A percentile compares a stretch with the other conserved stretches of the same genome.
Evolutionary conservation across 2,888 invertebrate genomes (phyloP).

Genomic region (Eubasilissa splendida): DNA sequence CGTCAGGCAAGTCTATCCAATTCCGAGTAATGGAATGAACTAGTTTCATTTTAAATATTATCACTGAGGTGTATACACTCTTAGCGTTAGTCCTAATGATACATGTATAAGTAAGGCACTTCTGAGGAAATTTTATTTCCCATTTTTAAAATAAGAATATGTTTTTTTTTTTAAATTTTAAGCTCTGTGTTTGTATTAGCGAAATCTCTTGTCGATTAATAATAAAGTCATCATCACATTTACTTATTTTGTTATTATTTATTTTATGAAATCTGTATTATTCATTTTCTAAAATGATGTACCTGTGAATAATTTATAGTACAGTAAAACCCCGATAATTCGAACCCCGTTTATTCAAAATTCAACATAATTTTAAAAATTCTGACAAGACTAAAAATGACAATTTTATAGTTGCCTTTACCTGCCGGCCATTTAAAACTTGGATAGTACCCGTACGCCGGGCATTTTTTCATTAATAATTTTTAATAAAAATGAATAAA

Average conservation of each 20-base stretch:
- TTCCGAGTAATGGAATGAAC: constrained; percentile 64
- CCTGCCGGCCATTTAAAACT: too few relatives aligned
- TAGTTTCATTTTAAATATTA: neutral
- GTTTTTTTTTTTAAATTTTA: constrained; percentile 21
- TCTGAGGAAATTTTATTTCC: neutral
- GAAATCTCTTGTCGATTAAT: constrained; percentile 11
- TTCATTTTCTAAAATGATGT: too few relatives aligned
- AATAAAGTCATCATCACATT: constrained; percentile 15
- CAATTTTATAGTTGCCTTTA: too few relatives aligned
- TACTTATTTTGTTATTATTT: neutral
- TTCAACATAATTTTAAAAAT: too few relatives aligned
- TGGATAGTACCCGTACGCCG: too few relatives aligned
- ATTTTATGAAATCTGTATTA: neutral
- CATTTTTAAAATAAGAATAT: constrained; percentile 2
- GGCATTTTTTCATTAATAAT: too few relatives aligned
- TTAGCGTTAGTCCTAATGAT: constrained; percentile 1
- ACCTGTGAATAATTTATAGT: too few relatives aligned
- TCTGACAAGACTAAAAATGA: too few relatives aligned
- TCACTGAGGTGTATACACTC: neutral
- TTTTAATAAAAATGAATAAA: too few relatives aligned
- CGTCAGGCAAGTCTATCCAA: constrained; percentile 77
- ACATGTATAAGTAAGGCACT: neutral
- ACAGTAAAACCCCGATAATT: too few relatives aligned
- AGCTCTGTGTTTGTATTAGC: constrained; percentile 30
- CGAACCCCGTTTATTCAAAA: too few relatives aligned